Conservation (phyloP, 2,797 vertebrate genomes). For the Rhynchonycteris naso region DNA sequence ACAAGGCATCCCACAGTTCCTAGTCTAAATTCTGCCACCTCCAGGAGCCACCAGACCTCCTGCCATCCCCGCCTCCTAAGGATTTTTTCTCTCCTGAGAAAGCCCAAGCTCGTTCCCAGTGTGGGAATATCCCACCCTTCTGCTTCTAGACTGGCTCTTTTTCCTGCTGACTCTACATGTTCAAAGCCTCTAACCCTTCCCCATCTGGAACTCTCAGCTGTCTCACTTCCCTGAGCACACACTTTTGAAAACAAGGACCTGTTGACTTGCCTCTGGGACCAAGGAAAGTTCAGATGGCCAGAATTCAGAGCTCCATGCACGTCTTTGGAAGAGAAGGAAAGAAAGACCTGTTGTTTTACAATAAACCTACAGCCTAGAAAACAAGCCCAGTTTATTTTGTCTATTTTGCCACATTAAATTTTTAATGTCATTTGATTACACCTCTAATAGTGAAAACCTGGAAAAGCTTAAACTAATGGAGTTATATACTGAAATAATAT, state of each 20-base stretch:
- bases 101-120: fast-evolving
- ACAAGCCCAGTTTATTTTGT: background rate
- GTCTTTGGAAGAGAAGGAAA: background rate
- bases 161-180: background rate
- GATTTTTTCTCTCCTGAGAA: background rate
- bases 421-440: background rate
- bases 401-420: background rate
- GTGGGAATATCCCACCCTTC: background rate
- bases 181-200: background rate
- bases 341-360: background rate
- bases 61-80: background rate
- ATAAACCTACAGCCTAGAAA: background rate
- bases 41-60: background rate
- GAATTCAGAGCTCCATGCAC: background rate
- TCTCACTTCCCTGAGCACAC: background rate
- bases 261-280: background rate
- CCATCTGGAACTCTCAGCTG: background rate
- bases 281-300: background rate
- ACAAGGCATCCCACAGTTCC: background rate
- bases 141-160: background rate
- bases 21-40: background rate
- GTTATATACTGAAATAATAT: background rate
- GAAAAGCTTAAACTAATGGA: background rate
- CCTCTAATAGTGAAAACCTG: background rate
- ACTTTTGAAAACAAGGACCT: background rate